Base-by-base conservation (phyloP, 1,140 invertebrate genomes). In the Colletes gigas region DNA sequence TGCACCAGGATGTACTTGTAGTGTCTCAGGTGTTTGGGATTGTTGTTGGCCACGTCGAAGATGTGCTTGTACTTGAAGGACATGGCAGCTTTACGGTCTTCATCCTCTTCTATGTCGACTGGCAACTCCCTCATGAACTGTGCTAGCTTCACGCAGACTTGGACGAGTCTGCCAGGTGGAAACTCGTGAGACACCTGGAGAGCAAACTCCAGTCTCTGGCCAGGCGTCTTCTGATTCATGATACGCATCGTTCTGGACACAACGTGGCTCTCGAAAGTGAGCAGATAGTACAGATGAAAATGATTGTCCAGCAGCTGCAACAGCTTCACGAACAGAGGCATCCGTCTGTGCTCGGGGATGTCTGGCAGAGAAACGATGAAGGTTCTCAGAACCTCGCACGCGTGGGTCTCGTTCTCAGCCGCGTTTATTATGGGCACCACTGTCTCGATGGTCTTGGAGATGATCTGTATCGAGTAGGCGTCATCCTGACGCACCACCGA, bases 381-480 rank as follows among this genome's bases (percentile, higher is more conserved):
- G 30, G 98, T 97, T 44, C 97, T 94, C n/a, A 98, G 93, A 55
- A 98, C 95, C 69, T 94, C 93, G 52, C 92, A 93, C 9, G 94
- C 91, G 8, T 95, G 92, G 60, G 91, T 93, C 17, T 94, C 89
- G 83, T 93, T 92, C 21, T 95, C 91, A 4, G 92, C 83, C 69
- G 94, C 93, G 17, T 97, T 95, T 39, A 99, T 93, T 66, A 97
- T 97, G 0, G 98, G 98, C 73, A 99, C 96, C 30, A 99, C 95
- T 0, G 96, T 98, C 87, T 98, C 97, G 44, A 99, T 96, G 17
- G 98, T 98, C 92, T 97, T 97, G 0, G 95, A 95, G 66, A 99
- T 98, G 9, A 99, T 97, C 92, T 98, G 97, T 89, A 98, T 98
- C 86, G 97, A 99, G 90, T 99, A 99, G 0, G 96, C 96, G 90